Percentiles rank a stretch among this genome's conserved stretches.
Conservation (phyloP, 1,140 invertebrate species). For the Aricia agestis region DNA sequence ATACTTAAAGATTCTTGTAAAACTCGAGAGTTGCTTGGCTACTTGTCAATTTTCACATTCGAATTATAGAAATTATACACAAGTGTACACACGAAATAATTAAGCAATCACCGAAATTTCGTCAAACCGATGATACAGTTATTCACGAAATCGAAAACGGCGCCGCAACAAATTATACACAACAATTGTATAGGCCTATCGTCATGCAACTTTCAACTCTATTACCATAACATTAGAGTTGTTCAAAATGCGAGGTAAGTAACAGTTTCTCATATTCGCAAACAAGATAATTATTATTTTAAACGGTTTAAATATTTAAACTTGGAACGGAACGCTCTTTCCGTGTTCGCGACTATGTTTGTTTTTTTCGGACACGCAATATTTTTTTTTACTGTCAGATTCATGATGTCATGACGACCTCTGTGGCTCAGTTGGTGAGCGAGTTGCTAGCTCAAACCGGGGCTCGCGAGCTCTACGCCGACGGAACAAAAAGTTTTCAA, state of each 20-base stretch:
- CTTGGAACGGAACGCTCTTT: slow-evolving; percentile 41
- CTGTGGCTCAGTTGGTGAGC: too few species aligned
- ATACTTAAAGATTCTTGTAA: not conserved
- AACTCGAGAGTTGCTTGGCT: not conserved
- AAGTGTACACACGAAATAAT: slow-evolving; percentile 46
- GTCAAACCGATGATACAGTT: slow-evolving; percentile 64
- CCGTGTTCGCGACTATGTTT: slow-evolving; percentile 31
- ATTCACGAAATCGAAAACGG: slow-evolving; percentile 52
- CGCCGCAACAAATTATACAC: slow-evolving; percentile 36
- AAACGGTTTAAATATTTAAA: slow-evolving; percentile 60
- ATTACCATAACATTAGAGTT: not conserved
- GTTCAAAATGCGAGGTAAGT: not conserved
- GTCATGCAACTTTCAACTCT: slow-evolving; percentile 7
- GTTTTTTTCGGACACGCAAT: too few species aligned
- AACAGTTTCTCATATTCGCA: slow-evolving; percentile 28
- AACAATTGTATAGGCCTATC: slow-evolving; percentile 21
- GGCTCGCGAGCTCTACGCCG: too few species aligned
- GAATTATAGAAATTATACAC: slow-evolving; percentile 36
- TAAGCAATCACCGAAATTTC: slow-evolving; percentile 60
- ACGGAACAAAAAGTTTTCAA: too few species aligned
- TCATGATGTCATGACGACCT: too few species aligned
- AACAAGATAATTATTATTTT: slow-evolving; percentile 55
- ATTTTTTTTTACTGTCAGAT: slow-evolving; percentile 20
- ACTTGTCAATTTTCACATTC: slow-evolving; percentile 32
- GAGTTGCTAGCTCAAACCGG: too few species aligned